Percentiles rank a stretch among this genome's conserved stretches.
phyloP scores from a whole-genome alignment of 2,113 vertebrate genomes.

The Parotia lawesii region DNA sequence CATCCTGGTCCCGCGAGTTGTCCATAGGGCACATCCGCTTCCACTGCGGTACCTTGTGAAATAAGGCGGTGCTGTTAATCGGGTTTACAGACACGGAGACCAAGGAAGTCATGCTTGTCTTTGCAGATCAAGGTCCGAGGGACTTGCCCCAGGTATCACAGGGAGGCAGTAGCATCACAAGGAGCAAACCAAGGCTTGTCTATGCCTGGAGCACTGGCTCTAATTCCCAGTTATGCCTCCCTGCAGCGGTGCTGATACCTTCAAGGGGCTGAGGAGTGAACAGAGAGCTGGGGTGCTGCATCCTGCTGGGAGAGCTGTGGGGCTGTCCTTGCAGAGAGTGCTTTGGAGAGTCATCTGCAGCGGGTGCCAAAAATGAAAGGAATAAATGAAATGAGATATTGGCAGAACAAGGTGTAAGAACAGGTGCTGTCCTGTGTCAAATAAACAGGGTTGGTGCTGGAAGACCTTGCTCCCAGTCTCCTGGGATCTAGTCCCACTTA shows the following conservation, averaged over 20 bases:
- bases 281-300: background rate
- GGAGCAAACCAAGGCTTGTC: background rate
- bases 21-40: fast-evolving
- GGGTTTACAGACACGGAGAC: background rate
- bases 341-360: background rate
- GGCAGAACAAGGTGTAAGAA: background rate
- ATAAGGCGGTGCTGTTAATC: background rate
- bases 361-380: background rate
- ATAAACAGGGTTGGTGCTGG: background rate
- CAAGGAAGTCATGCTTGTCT: background rate
- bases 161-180: background rate
- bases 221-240: background rate
- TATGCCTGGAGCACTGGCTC: background rate
- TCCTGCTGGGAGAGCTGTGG: background rate
- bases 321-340: background rate
- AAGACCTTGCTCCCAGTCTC: background rate
- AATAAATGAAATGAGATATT: background rate
- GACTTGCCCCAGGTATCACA: background rate
- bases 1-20: fast-evolving
- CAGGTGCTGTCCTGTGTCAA: background rate
- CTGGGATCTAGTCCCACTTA: background rate
- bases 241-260: fast-evolving
- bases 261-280: background rate
- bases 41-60: background rate
- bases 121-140: background rate